phyloP scores from a whole-genome alignment of 2,888 invertebrate genomes.

The Mystacides longicornis region DNA sequence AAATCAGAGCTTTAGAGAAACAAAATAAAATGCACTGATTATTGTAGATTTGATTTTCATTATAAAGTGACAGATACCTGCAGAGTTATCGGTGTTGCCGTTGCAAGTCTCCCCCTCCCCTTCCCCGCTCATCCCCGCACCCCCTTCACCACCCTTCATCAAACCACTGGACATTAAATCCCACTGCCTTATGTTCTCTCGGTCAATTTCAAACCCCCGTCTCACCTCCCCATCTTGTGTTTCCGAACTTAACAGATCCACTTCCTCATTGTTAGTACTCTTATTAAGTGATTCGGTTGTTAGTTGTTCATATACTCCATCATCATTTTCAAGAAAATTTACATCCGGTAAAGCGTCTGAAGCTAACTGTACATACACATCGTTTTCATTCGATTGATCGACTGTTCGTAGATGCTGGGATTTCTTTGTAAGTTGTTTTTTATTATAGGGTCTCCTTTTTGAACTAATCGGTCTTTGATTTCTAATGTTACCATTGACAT shows the following conservation, averaged over 20 bases:
- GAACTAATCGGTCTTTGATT: conserved; percentile 40
- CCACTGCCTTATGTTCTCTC: conserved; percentile 82
- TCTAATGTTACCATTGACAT: conserved; percentile 67
- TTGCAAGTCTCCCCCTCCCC: conserved; percentile 24
- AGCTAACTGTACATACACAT: conserved; percentile 48
- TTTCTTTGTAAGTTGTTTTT: conserved; percentile 24
- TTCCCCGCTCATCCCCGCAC: conserved; percentile 38
- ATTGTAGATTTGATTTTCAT: background rate
- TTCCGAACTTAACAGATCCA: background rate
- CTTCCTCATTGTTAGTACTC: conserved; percentile 22
- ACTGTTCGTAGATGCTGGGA: conserved; percentile 13
- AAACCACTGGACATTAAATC: conserved; percentile 80
- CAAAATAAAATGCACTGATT: no score
- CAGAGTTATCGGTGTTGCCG: conserved; percentile 4
- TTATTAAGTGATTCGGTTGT: conserved; percentile 35
- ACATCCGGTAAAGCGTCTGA: conserved; percentile 29
- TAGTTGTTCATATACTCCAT: conserved; percentile 52
- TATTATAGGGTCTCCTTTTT: conserved; percentile 28
- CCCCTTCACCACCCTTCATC: conserved; percentile 45
- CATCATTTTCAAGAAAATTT: conserved; percentile 35
- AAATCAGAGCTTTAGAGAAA: no score
- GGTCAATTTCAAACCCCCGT: conserved; percentile 62
- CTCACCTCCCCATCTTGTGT: conserved; percentile 26
- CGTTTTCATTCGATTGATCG: conserved; percentile 39
- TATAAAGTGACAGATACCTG: conserved; percentile 2